These are phyloP conservation scores for Epinotia bilunana DNA, from an alignment of 2,888 invertebrate genomes.

Conservation along the genomic window DNA sequence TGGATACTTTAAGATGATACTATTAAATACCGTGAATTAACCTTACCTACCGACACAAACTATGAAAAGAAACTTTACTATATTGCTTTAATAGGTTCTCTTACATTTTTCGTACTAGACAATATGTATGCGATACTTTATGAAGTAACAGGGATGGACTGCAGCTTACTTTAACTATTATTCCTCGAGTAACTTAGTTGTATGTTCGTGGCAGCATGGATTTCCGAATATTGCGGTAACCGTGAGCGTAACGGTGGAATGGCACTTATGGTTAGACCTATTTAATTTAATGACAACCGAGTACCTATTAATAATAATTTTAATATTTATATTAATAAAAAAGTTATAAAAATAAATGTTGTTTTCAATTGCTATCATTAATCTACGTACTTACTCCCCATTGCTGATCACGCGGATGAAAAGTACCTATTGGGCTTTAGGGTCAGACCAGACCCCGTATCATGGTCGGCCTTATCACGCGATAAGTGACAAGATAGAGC, in stretches of 20 bases:
- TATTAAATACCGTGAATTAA: background rate
- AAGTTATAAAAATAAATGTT: constrained; percentile 74
- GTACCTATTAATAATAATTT: constrained; percentile 84
- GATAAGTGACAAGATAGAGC: too few species aligned
- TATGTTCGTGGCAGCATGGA: constrained; percentile 22
- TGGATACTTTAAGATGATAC: background rate
- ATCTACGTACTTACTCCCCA: too few species aligned
- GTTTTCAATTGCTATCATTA: constrained; percentile 58
- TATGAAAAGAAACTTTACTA: constrained; percentile 22
- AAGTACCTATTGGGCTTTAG: too few species aligned
- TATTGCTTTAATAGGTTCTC: constrained; percentile 25
- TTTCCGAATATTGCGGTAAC: background rate
- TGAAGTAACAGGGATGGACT: background rate
- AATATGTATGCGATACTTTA: constrained; percentile 16
- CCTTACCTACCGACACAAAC: constrained; percentile 26
- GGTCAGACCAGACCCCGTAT: too few species aligned
- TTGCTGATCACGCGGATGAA: too few species aligned
- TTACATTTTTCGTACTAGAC: constrained; percentile 18
- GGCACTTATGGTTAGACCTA: constrained; percentile 51
- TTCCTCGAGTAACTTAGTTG: constrained; percentile 2
- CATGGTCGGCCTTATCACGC: too few species aligned
- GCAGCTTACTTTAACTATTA: constrained; percentile 30
- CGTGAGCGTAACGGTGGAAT: constrained; percentile 41
- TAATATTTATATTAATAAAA: constrained; percentile 84
- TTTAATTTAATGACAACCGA: constrained; percentile 83